These are phyloP conservation scores for Macroglossus sobrinus DNA, from an alignment of 2,113 vertebrate species.

Conservation along the genomic window DNA sequence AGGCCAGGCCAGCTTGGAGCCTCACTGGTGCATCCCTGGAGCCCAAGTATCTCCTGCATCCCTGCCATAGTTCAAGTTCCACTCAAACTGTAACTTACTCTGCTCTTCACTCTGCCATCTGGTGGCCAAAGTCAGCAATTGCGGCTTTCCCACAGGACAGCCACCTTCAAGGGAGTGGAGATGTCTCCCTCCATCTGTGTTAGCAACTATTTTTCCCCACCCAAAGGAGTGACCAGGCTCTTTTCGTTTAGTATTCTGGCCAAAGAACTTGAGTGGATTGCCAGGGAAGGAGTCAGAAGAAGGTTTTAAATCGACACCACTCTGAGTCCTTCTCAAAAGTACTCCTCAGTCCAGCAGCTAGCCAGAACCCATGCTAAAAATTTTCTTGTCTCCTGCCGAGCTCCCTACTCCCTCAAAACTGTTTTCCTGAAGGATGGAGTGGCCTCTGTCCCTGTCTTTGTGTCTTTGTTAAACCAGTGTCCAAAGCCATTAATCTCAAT, in stretches of 20 bases:
- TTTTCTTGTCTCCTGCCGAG: background rate
- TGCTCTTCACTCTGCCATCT: constrained; percentile 19
- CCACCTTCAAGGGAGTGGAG: fast-evolving
- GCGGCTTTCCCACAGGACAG: background rate
- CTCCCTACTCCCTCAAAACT: background rate
- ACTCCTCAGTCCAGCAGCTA: background rate
- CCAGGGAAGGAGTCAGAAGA: background rate
- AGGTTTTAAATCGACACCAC: background rate
- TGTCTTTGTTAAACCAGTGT: background rate
- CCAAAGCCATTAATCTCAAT: background rate
- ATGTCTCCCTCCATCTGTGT: background rate
- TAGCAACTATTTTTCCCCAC: background rate
- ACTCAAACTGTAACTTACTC: no score
- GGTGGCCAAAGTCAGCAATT: background rate
- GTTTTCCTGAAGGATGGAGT: background rate
- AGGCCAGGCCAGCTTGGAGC: background rate
- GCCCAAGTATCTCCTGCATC: background rate
- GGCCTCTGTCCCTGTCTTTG: background rate
- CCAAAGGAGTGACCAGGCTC: background rate
- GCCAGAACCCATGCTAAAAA: background rate
- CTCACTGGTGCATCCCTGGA: background rate
- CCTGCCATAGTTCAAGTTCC: background rate
- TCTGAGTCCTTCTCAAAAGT: background rate
- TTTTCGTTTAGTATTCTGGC: background rate
- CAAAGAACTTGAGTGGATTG: background rate